Evolutionary conservation across 2,113 vertebrate species (phyloP), one percentile per base, ranked within the genome.

Genomic region (Chloroceryle aenea): DNA sequence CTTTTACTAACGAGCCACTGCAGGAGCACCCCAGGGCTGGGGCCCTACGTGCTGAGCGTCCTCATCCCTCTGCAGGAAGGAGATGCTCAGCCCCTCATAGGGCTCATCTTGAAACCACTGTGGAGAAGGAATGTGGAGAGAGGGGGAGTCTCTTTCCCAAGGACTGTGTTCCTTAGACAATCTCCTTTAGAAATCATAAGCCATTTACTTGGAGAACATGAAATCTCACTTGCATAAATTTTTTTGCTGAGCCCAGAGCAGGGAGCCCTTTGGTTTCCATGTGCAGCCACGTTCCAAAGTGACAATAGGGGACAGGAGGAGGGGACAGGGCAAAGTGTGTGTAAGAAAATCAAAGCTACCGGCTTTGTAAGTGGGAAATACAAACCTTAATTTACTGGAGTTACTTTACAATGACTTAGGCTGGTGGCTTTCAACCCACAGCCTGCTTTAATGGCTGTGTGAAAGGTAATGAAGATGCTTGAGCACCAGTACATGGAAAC

Each of bases 281-380:
- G 18, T 12, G 48, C 32, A 68, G 38, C 25, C 69, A 52, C 2
- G 0, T 42, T 7, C 73, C 67, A 69, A 72, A 76, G 45, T 50
- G 26, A 83, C 55, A 79, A 66, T 62, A 85, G 2, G 14, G 43
- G 22, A 50, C 25, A 56, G 53, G 27, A 87, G 15, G 17, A 42
- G 5, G 16, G 3, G 20, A 59, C 0, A 48, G 23, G 22, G 22
- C 12, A 23, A 25, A 7, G 8, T 21, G 22, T n/a, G 6, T 25
- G 23, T 23, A 42, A 36, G 9, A 17, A 71, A 76, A 72, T 67
- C 29, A 78, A 78, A 86, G 32, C 40, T 27, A 17, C 15, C n/a
- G 34, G 32, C 45, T 59, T 52, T 59, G 1, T 9, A 52, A 86
- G 6, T 15, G 16, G 13, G 66, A 89, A 90, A 87, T 19, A 64